Evolutionary conservation across 1,140 invertebrate species (phyloP), one percentile per base, ranked within the genome.

Genomic region (Polypedilum pembai): DNA sequence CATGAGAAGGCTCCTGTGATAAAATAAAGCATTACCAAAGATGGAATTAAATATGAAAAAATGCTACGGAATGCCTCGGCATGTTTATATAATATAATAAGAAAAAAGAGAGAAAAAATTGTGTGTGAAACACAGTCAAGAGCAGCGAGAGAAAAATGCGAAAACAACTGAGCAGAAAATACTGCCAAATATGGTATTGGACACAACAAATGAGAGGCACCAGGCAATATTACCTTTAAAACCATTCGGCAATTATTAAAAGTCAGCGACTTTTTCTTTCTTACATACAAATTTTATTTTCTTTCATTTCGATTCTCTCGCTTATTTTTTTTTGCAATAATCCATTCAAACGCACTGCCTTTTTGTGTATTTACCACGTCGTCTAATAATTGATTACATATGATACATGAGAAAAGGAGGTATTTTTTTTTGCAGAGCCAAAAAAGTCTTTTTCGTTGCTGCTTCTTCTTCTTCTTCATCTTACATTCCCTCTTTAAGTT

Each of bases 191-290:
- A 69, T 69, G 65, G 65, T 69, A 18, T 18, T 69, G 65, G 65
- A 69, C 17, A 69, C 65, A 69, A 56, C 45, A 56, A 56, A n/a
- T 12, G 45, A 56, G 45, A 56, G 45, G 65, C 65, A 69, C 65
- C 65, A 69, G 65, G 20, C 17, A 18, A 69, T 69, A 18, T 69
- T 69, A 69, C 65, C 65, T 69, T 69, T 69, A 69, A n/a, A 56
- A 69, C 65, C 65, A 69, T 69, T 69, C 45, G 65, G 65, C 65
- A 69, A 69, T 69, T 69, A 69, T 69, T 69, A 69, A 21, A 21
- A 69, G 20, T 69, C 65, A 69, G 65, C 45, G 65, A 18, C 65
- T 69, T 69, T 69, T 69, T 18, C 8, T 69, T 69, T 69, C 18
- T 12, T 21, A 18, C 65, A 56, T 15, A 56, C 45, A 56, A 56